Conservation (phyloP, 2,888 invertebrate genomes). For the Ceraclea dissimilis region DNA sequence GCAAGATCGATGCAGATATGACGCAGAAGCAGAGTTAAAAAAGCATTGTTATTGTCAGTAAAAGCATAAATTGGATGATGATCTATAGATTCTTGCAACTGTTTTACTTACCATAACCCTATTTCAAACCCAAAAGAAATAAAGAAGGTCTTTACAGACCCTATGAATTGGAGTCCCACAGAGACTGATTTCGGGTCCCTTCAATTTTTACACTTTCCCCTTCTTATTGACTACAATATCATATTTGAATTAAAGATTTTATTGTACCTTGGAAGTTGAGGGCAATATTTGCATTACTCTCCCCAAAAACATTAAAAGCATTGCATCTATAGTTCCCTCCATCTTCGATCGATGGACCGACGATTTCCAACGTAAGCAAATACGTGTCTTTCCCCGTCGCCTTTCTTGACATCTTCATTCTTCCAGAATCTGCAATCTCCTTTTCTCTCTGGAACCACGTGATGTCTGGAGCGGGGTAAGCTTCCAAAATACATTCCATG, state of each 20-base stretch:
- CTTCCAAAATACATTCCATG: conserved; percentile 94
- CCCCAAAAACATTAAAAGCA: conserved; percentile 96
- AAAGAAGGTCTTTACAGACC: no score
- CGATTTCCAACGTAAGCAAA: conserved; percentile 85
- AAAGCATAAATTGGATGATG: neutral
- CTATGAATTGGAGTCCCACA: no score
- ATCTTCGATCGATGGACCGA: conserved; percentile 91
- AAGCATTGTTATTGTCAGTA: neutral
- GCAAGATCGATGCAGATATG: neutral
- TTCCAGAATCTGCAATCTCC: conserved; percentile 72
- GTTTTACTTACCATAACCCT: neutral
- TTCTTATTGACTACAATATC: neutral
- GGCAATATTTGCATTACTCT: conserved; percentile 99
- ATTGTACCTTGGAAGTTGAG: conserved; percentile 94
- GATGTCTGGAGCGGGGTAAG: conserved; percentile 90
- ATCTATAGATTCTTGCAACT: neutral
- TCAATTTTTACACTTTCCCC: neutral
- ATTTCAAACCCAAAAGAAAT: neutral
- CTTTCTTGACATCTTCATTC: conserved; percentile 87
- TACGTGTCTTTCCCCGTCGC: conserved; percentile 85
- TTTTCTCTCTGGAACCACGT: conserved; percentile 91
- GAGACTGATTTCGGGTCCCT: neutral
- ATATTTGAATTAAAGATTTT: neutral
- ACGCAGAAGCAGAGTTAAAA: neutral
- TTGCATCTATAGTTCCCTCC: conserved; percentile 99